phyloP scores from a whole-genome alignment of 2,888 invertebrate species.

The Lepidocyrtoides sp. region DNA sequence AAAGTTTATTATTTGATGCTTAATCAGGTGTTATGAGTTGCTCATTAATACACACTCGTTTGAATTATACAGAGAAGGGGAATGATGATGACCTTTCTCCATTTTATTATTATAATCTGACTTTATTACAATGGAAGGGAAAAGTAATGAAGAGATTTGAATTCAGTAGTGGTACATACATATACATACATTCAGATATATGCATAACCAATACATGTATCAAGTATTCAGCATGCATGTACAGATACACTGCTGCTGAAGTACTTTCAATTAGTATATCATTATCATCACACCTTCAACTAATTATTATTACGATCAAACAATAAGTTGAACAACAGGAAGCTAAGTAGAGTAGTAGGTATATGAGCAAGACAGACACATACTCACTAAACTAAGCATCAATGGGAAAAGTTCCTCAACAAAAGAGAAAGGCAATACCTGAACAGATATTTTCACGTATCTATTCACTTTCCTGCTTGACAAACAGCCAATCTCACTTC shows the following conservation, averaged over 20 bases:
- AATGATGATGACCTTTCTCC: slow-evolving; percentile 41
- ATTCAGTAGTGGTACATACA: neutral
- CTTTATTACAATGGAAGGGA: neutral
- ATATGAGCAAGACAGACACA: neutral
- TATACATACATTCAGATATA: too few species aligned
- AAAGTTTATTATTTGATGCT: slow-evolving; percentile 73
- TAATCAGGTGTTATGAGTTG: slow-evolving; percentile 72
- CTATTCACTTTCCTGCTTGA: too few species aligned
- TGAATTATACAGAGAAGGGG: neutral
- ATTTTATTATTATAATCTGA: slow-evolving; percentile 34
- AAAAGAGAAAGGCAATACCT: neutral
- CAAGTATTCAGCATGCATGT: neutral
- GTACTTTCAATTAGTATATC: slow-evolving; percentile 52
- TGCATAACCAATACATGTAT: too few species aligned
- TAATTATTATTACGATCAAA: slow-evolving; percentile 50
- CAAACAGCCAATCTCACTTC: slow-evolving; percentile 19
- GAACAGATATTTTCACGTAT: too few species aligned
- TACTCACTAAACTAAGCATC: neutral
- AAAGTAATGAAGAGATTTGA: slow-evolving; percentile 24
- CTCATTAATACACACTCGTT: slow-evolving; percentile 57
- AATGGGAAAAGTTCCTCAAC: neutral
- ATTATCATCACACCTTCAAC: slow-evolving; percentile 45
- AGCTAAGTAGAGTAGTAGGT: too few species aligned
- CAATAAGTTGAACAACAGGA: slow-evolving; percentile 2
- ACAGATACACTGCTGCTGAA: neutral